Base-by-base conservation (phyloP, 2,797 vertebrate species). In the Parauchenoglanis punctatus region DNA sequence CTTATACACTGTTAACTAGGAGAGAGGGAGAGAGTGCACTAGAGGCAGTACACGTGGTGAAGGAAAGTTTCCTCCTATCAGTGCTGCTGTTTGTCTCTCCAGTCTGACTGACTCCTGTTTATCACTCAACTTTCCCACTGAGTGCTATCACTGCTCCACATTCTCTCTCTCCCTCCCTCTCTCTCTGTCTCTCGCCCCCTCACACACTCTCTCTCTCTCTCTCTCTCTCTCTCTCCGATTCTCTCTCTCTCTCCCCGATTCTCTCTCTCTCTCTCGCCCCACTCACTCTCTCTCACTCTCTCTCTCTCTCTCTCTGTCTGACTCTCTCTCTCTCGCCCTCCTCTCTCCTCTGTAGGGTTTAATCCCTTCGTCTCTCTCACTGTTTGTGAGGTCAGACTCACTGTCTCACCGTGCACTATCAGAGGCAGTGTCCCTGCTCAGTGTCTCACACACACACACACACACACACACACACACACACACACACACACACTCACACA, bases 81-180 rank as follows among this genome's bases (percentile, higher is more conserved):
- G 40, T 75, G 40, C 20, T 46, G 72, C 70, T 73, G 70, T 46
- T 46, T 46, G 20, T 44, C 35, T 44, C 17, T 72, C 20, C 72
- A 75, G 72, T 75, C 44, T 75, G 72, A 49, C 44, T 75, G 72
- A 75, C 72, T 75, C 72, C 44, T 49, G 72, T 75, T 75, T 49
- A 75, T 75, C 23, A 75, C 44, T 49, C 44, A 75, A 46, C 40
- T 73, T 72, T 72, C 70, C 70, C 70, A 25, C 70, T 73, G 20
- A 46, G 40, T 10, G 10, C 18, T 73, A 44, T 46, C 70, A 23
- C 35, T 44, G 6, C 70, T 49, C 72, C 23, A 49, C 44, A 72
- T 44, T 63, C 23, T 54, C 23, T 63, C 18, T 63, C 61, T 63
- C 23, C 3, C 25, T 2, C 61, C 8, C 6, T 63, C 61, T 63